Percentiles rank a stretch among this genome's conserved stretches.
Conservation (phyloP, 2,888 invertebrate genomes). For the Malthinus flaveolus region DNA sequence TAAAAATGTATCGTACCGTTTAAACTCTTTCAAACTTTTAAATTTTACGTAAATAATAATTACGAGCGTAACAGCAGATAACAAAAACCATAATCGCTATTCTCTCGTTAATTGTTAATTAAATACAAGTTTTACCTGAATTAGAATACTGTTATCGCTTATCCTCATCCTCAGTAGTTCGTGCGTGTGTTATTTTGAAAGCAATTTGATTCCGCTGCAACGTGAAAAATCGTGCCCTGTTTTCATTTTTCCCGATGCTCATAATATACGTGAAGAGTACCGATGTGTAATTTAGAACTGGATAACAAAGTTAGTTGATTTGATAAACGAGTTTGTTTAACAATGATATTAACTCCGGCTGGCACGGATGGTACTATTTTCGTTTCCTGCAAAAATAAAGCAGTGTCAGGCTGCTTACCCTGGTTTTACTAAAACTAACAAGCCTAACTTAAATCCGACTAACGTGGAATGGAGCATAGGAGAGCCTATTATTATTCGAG, state of each 20-base stretch:
- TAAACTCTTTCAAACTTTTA: too few species aligned
- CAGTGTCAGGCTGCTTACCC: constrained; percentile 18
- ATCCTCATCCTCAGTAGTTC: constrained; percentile 15
- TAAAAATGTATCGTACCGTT: too few species aligned
- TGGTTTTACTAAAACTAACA: constrained; percentile 21
- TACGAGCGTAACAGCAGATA: too few species aligned
- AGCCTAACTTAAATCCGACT: constrained; percentile 23
- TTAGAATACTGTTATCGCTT: constrained; percentile 19
- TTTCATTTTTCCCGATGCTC: constrained; percentile 9
- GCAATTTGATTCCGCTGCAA: constrained; percentile 15
- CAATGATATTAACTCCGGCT: constrained; percentile 26
- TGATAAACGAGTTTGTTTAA: constrained; percentile 30
- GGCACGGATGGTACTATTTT: constrained; percentile 26
- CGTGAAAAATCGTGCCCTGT: constrained; percentile 14
- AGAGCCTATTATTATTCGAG: too few species aligned
- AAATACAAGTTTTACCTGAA: constrained; percentile 14
- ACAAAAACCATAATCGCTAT: constrained; percentile 4
- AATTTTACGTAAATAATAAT: too few species aligned
- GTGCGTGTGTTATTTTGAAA: constrained; percentile 14
- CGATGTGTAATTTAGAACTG: constrained; percentile 25
- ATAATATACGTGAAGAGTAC: constrained; percentile 22
- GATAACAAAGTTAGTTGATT: constrained; percentile 26
- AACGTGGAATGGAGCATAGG: constrained; percentile 10
- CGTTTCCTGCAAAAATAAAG: constrained; percentile 29
- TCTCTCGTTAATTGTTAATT: background rate